phyloP scores from a whole-genome alignment of 2,113 vertebrate species.

The Oreochromis tanganicae region DNA sequence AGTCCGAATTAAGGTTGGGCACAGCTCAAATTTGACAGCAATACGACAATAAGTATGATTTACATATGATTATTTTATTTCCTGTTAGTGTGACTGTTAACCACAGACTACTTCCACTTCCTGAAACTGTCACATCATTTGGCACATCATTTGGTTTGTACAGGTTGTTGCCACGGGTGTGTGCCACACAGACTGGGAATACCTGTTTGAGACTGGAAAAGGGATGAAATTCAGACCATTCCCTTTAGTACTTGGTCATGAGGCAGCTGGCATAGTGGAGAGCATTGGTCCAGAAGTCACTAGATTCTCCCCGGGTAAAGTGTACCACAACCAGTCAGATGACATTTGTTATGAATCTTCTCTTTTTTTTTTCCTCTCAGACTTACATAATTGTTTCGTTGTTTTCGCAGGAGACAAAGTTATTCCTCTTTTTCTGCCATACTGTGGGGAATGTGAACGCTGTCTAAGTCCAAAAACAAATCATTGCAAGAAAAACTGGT shows the following conservation, averaged over 20 bases:
- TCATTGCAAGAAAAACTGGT: slow-evolving; percentile 69
- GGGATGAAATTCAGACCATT: not conserved
- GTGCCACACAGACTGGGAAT: slow-evolving; percentile 52
- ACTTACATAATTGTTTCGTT: not conserved
- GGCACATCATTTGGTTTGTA: not conserved
- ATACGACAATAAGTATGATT: not conserved
- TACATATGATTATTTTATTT: not conserved
- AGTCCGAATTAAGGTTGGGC: slow-evolving; percentile 72
- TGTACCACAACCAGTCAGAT: not conserved
- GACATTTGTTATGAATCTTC: not conserved
- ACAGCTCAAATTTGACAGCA: not conserved
- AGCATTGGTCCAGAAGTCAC: slow-evolving; percentile 43
- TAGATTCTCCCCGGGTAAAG: slow-evolving; percentile 23
- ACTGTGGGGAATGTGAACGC: slow-evolving; percentile 71
- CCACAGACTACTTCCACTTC: not conserved
- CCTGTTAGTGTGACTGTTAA: not conserved
- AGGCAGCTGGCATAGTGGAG: slow-evolving; percentile 49
- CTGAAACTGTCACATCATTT: not conserved
- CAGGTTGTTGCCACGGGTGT: slow-evolving; percentile 34
- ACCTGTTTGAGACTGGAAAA: slow-evolving; percentile 45
- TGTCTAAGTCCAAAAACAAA: slow-evolving; percentile 72
- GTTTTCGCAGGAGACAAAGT: slow-evolving; percentile 75
- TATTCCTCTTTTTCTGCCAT: slow-evolving; percentile 76
- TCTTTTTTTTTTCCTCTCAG: not conserved
- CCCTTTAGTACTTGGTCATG: slow-evolving; percentile 45